These are phyloP conservation scores for Mongoloraphidia duomilia DNA, from an alignment of 2,888 invertebrate genomes.

Conservation along the genomic window DNA sequence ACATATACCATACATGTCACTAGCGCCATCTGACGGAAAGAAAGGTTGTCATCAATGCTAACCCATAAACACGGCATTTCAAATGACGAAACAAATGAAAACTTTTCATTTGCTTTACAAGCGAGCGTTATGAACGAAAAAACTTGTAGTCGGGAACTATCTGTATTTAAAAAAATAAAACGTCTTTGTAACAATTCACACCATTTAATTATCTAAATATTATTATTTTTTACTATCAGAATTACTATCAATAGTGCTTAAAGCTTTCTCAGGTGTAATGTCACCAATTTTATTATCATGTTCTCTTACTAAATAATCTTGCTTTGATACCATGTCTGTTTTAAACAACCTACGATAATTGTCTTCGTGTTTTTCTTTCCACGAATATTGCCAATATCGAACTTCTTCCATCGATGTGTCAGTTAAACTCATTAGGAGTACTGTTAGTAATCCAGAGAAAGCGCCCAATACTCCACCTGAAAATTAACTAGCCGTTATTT, in stretches of 20 bases:
- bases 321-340: slow-evolving; percentile 20
- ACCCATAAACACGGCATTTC: no score
- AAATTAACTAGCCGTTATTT: slow-evolving; percentile 15
- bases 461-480: slow-evolving; percentile 44
- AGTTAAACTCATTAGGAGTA: slow-evolving; percentile 37
- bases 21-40: no score
- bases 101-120: no score
- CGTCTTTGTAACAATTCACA: no score
- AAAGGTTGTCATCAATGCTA: no score
- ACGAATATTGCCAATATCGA: slow-evolving; percentile 41
- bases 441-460: slow-evolving; percentile 39
- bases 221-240: slow-evolving; percentile 2
- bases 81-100: no score
- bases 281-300: slow-evolving; percentile 14
- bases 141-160: no score
- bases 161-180: no score
- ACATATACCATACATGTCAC: no score
- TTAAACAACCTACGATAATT: slow-evolving; percentile 23
- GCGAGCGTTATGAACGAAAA: no score
- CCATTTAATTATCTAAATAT: not conserved
- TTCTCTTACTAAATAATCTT: slow-evolving; percentile 13
- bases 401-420: slow-evolving; percentile 51
- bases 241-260: not conserved
- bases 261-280: not conserved
- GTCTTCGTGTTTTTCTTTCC: slow-evolving; percentile 28